Conservation (phyloP, 92 coral and sea anemone species). For the Diadumene lineata region DNA sequence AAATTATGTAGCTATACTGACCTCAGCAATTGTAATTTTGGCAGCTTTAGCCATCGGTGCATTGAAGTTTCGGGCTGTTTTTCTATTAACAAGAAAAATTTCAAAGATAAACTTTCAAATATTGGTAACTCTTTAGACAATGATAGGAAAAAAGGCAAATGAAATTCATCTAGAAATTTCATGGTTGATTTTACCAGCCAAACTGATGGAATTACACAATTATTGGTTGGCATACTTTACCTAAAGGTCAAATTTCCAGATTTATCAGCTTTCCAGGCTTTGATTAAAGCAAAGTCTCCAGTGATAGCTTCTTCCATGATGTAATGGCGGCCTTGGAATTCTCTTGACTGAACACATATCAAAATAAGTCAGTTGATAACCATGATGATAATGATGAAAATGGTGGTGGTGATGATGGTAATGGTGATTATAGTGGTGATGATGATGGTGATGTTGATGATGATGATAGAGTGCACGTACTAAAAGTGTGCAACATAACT, state of each 20-base stretch:
- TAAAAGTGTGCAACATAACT: no score
- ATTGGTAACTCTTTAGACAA: no score
- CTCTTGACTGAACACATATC: slow-evolving; percentile 52
- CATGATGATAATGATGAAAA: neutral
- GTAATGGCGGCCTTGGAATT: slow-evolving; percentile 72
- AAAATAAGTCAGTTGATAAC: neutral
- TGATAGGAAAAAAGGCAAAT: no score
- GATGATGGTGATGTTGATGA: no score
- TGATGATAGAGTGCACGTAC: no score
- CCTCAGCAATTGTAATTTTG: slow-evolving; percentile 94
- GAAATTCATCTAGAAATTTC: no score
- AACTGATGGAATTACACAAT: neutral
- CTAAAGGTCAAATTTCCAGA: slow-evolving; percentile 90
- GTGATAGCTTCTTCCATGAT: slow-evolving; percentile 98
- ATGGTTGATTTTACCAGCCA: neutral
- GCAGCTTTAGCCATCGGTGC: slow-evolving; percentile 99
- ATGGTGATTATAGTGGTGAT: no score
- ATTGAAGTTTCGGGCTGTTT: slow-evolving; percentile 93
- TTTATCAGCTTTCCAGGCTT: slow-evolving; percentile 95
- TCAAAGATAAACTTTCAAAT: no score
- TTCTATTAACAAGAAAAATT: slow-evolving; percentile 44
- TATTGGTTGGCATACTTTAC: slow-evolving; percentile 28
- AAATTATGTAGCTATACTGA: slow-evolving; percentile 1
- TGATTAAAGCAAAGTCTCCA: slow-evolving; percentile 92
- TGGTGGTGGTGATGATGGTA: no score